Evolutionary conservation across 1,140 invertebrate species (phyloP).

Genomic region (Heliothis subflexa): DNA sequence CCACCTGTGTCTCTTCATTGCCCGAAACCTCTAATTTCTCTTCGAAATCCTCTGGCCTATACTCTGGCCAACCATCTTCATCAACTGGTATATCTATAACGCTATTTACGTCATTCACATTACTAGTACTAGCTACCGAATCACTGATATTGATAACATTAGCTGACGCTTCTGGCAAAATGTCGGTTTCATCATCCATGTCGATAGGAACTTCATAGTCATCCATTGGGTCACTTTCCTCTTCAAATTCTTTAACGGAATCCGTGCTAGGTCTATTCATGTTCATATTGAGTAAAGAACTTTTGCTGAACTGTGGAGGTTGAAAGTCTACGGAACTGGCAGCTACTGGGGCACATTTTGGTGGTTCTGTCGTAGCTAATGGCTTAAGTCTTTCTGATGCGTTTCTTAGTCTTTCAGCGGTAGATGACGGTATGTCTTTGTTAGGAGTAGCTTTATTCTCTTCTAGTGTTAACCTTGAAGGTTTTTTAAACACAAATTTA

Average conservation of each 20-base stretch:
- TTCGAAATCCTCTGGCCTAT: conserved; percentile 77
- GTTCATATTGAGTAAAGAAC: conserved; percentile 60
- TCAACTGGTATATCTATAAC: conserved; percentile 65
- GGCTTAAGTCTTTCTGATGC: conserved; percentile 77
- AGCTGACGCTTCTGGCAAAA: conserved; percentile 48
- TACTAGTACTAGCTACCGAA: conserved; percentile 53
- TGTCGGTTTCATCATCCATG: conserved; percentile 65
- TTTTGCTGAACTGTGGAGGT: conserved; percentile 66
- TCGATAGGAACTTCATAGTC: conserved; percentile 68
- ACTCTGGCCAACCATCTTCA: conserved; percentile 81
- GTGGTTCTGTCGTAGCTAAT: conserved; percentile 56
- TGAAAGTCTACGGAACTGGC: conserved; percentile 80
- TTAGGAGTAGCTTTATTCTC: conserved; percentile 56
- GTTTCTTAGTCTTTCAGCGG: conserved; percentile 74
- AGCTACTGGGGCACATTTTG: conserved; percentile 58
- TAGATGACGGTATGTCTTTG: conserved; percentile 70
- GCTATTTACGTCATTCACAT: conserved; percentile 52
- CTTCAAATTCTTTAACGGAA: conserved; percentile 50
- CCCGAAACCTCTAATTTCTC: conserved; percentile 57
- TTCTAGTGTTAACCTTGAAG: conserved; percentile 63
- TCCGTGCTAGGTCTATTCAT: conserved; percentile 56
- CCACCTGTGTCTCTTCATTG: conserved; percentile 51
- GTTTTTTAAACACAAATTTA: conserved; percentile 82
- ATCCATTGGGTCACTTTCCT: conserved; percentile 52
- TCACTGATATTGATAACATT: conserved; percentile 63